Conservation (phyloP, 1,140 invertebrate genomes). For the Phymorhynchus buccinoides region DNA sequence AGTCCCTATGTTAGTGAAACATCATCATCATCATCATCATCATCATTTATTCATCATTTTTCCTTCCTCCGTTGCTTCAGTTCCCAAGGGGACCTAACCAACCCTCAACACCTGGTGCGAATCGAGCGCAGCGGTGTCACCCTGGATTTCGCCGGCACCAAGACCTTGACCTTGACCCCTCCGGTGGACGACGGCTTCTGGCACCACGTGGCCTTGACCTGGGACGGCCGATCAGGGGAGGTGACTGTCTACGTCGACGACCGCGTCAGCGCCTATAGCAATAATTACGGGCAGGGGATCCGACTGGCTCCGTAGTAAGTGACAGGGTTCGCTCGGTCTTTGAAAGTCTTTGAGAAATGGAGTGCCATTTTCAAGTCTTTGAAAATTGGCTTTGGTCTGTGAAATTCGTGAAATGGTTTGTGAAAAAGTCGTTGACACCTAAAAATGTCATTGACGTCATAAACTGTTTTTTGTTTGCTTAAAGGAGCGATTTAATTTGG, state of each 20-base stretch:
- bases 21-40: too few species aligned
- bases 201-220: conserved; percentile 55
- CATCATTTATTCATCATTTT: background rate
- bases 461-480: too few species aligned
- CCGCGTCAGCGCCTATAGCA: background rate
- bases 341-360: background rate
- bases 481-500: too few species aligned
- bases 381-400: too few species aligned
- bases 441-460: too few species aligned
- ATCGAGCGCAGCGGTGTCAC: background rate
- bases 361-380: too few species aligned
- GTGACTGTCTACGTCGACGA: conserved; percentile 51
- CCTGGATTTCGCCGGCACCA: conserved; percentile 12
- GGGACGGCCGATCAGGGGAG: conserved; percentile 36
- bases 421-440: too few species aligned
- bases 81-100: background rate
- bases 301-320: conserved; percentile 48
- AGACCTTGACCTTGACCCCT: conserved; percentile 12
- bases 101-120: conserved; percentile 14
- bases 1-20: too few species aligned
- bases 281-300: conserved; percentile 31
- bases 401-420: too few species aligned
- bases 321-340: background rate
- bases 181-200: conserved; percentile 51
- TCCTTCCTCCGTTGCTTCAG: background rate